These are phyloP conservation scores for Anguilla anguilla DNA, from an alignment of 2,797 vertebrate genomes.

Conservation along the genomic window DNA sequence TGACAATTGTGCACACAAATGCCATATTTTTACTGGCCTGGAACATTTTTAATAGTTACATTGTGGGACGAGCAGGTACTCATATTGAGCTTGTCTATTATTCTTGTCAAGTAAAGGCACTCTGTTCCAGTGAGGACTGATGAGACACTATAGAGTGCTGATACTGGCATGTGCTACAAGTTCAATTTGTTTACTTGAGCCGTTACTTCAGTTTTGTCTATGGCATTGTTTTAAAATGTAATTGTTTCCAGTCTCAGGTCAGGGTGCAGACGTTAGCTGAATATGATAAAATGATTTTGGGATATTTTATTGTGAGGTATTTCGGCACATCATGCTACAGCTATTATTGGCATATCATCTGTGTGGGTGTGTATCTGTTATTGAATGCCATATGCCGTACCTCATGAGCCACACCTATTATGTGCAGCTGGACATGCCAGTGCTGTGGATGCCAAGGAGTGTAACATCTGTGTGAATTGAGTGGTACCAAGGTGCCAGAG, in stretches of 20 bases:
- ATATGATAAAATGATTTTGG: background rate
- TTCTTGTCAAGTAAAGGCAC: background rate
- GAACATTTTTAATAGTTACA: background rate
- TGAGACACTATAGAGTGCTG: background rate
- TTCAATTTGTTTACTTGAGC: background rate
- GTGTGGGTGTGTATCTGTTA: background rate
- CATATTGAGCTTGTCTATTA: background rate
- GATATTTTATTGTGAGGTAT: background rate
- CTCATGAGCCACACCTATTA: slow-evolving; percentile 20
- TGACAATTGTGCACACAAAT: slow-evolving; percentile 4
- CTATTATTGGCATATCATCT: slow-evolving; percentile 21
- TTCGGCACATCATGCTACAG: slow-evolving; percentile 10
- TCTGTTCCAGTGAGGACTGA: background rate
- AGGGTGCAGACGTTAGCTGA: background rate
- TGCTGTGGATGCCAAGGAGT: background rate
- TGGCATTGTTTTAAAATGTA: background rate
- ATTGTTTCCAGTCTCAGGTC: background rate
- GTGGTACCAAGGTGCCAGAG: background rate
- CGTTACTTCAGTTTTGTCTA: background rate
- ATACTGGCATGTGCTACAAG: background rate
- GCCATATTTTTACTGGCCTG: background rate
- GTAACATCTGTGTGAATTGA: background rate
- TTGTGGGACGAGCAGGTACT: background rate
- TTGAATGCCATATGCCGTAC: slow-evolving; percentile 15
- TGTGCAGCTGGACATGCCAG: slow-evolving; percentile 13